A percentile compares a stretch with the other conserved stretches of the same genome.
phyloP scores from a whole-genome alignment of 2,797 vertebrate genomes.

The Mastacembelus armatus region DNA sequence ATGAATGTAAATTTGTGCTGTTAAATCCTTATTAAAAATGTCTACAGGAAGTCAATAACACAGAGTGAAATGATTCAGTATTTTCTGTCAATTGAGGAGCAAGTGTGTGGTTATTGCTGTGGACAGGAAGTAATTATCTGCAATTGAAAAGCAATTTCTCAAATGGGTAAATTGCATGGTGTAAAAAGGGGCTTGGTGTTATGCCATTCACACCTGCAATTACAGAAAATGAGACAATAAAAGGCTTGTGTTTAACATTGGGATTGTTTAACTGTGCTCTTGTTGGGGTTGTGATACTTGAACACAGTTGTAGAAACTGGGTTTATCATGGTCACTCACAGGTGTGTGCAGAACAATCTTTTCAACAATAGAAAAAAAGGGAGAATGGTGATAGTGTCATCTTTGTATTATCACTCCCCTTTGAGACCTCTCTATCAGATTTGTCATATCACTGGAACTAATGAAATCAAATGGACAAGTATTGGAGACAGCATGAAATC shows the following conservation, averaged over 20 bases:
- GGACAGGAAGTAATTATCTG: slow-evolving; percentile 54
- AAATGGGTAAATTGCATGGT: slow-evolving; percentile 76
- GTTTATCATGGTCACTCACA: slow-evolving; percentile 32
- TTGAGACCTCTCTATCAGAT: slow-evolving; percentile 63
- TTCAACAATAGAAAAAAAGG: slow-evolving; percentile 59
- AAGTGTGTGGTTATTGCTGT: slow-evolving; percentile 24
- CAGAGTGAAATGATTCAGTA: slow-evolving; percentile 16
- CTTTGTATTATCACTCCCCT: slow-evolving; percentile 32
- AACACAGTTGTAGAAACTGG: slow-evolving; percentile 33
- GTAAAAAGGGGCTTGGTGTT: slow-evolving; percentile 37
- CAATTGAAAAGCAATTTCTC: slow-evolving; percentile 70
- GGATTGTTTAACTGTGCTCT: slow-evolving; percentile 22
- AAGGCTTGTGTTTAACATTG: slow-evolving; percentile 26
- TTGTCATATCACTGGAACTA: slow-evolving; percentile 69
- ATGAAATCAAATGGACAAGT: slow-evolving; percentile 75
- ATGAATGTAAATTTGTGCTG: slow-evolving; percentile 21
- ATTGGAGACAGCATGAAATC: slow-evolving; percentile 64
- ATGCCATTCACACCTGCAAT: slow-evolving; percentile 60
- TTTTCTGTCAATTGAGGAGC: slow-evolving; percentile 28
- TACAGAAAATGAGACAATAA: slow-evolving; percentile 51
- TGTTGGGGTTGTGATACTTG: slow-evolving; percentile 26
- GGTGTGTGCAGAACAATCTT: slow-evolving; percentile 3
- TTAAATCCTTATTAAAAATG: slow-evolving; percentile 30
- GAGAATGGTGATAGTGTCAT: slow-evolving; percentile 48
- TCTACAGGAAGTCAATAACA: slow-evolving; percentile 33